These are phyloP conservation scores for Cryptus armator DNA, from an alignment of 2,888 invertebrate genomes.

Conservation along the genomic window DNA sequence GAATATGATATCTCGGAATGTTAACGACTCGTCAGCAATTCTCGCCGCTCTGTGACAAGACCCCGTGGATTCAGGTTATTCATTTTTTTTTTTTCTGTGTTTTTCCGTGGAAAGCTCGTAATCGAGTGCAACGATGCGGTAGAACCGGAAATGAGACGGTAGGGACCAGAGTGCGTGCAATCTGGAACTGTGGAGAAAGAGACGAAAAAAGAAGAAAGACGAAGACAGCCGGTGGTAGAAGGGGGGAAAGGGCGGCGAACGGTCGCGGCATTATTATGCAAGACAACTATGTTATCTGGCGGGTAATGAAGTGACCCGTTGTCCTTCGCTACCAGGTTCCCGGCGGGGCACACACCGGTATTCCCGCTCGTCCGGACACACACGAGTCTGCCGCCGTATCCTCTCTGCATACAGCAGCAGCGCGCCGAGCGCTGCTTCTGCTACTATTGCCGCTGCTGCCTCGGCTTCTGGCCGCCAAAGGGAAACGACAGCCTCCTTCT, in stretches of 20 bases:
- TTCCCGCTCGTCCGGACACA: constrained; percentile 62
- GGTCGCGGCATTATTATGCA: constrained; percentile 76
- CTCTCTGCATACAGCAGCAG: constrained; percentile 71
- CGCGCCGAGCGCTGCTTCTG: constrained; percentile 57
- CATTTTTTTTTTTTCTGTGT: constrained; percentile 23
- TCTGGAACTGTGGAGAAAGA: constrained; percentile 27
- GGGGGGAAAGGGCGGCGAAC: constrained; percentile 27
- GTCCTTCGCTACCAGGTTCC: constrained; percentile 80
- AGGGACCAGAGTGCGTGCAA: neutral
- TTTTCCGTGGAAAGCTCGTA: constrained; percentile 47
- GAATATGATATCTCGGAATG: constrained; percentile 50
- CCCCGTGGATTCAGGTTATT: constrained; percentile 35
- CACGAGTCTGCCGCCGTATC: constrained; percentile 56
- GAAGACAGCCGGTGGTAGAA: constrained; percentile 39
- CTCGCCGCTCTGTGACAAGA: neutral
- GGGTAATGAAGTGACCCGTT: constrained; percentile 80
- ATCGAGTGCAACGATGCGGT: neutral
- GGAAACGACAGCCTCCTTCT: constrained; percentile 45
- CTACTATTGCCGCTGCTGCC: constrained; percentile 15
- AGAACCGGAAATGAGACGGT: constrained; percentile 9
- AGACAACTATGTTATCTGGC: constrained; percentile 80
- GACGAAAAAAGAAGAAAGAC: constrained; percentile 53
- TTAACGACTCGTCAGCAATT: constrained; percentile 18
- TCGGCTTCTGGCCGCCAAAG: constrained; percentile 62
- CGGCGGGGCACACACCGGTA: constrained; percentile 67